phyloP scores from a whole-genome alignment of 2,113 vertebrate species.

The Hemiscyllium ocellatum region DNA sequence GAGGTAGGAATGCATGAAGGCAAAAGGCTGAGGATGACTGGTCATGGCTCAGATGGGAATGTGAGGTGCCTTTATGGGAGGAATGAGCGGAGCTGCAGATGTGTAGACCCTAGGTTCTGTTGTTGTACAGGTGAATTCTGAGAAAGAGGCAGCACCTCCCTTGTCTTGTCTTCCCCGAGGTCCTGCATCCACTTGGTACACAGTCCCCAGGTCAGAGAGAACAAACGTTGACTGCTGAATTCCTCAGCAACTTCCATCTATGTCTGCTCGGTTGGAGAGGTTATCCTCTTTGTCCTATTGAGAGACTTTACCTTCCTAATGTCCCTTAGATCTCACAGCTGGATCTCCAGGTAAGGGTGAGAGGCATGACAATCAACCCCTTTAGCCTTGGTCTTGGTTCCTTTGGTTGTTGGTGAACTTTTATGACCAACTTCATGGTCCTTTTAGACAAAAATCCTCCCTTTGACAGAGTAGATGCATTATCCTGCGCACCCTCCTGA shows the following conservation, averaged over 20 bases:
- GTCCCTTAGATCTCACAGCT: neutral
- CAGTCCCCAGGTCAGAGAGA: neutral
- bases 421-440: neutral
- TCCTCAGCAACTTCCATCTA: neutral
- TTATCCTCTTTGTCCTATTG: neutral
- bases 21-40: neutral
- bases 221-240: neutral
- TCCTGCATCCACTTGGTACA: neutral
- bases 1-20: neutral
- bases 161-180: neutral
- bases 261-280: neutral
- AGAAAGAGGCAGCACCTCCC: neutral
- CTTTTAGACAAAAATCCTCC: neutral
- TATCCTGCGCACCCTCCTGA: neutral
- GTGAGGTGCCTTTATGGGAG: too few relatives aligned
- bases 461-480: neutral
- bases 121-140: too few relatives aligned
- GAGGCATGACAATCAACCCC: neutral
- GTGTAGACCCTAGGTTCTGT: too few relatives aligned
- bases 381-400: neutral
- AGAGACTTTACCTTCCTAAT: neutral
- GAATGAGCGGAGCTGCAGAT: too few relatives aligned
- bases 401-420: neutral
- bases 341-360: neutral
- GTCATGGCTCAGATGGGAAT: too few relatives aligned